Conservation (phyloP, 2,888 invertebrate genomes). For the Hylaea fasciaria region DNA sequence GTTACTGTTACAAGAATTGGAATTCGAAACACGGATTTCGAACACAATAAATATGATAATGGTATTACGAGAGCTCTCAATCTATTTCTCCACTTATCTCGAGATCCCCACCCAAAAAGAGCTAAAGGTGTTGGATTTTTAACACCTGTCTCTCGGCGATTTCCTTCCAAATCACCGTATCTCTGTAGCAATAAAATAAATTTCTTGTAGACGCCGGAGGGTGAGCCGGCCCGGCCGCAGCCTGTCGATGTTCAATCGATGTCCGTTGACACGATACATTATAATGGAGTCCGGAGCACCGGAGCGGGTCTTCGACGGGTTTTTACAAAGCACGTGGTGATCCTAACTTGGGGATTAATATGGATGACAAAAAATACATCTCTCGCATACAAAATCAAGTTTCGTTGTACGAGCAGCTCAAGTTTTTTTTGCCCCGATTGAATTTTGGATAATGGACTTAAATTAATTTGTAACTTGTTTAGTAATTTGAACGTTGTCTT, state of each 20-base stretch:
- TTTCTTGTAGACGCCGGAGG: constrained; percentile 82
- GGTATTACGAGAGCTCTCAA: constrained; percentile 72
- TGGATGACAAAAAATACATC: constrained; percentile 78
- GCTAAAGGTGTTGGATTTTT: constrained; percentile 81
- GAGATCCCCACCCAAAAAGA: constrained; percentile 70
- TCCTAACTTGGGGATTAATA: constrained; percentile 84
- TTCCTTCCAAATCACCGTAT: constrained; percentile 82
- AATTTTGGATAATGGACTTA: constrained; percentile 63
- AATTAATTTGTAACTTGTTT: constrained; percentile 68
- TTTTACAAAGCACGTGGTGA: constrained; percentile 83
- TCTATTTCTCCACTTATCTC: constrained; percentile 79
- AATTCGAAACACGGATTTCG: constrained; percentile 65
- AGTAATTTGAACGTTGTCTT: constrained; percentile 49
- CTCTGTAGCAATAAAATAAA: constrained; percentile 84
- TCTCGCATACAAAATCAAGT: constrained; percentile 73
- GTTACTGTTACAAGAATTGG: constrained; percentile 63
- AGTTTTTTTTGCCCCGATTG: constrained; percentile 66
- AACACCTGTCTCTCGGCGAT: constrained; percentile 83
- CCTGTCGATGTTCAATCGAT: constrained; percentile 83
- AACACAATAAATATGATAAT: constrained; percentile 77
- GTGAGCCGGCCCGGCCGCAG: constrained; percentile 66
- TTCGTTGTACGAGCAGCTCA: constrained; percentile 56
- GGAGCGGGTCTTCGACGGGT: constrained; percentile 76
- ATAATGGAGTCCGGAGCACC: constrained; percentile 76
- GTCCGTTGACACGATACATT: constrained; percentile 84